Evolutionary conservation across 35 echinoderm and acorn worm genomes (phyloP).

Genomic region (Ophiothrix spiculata): DNA sequence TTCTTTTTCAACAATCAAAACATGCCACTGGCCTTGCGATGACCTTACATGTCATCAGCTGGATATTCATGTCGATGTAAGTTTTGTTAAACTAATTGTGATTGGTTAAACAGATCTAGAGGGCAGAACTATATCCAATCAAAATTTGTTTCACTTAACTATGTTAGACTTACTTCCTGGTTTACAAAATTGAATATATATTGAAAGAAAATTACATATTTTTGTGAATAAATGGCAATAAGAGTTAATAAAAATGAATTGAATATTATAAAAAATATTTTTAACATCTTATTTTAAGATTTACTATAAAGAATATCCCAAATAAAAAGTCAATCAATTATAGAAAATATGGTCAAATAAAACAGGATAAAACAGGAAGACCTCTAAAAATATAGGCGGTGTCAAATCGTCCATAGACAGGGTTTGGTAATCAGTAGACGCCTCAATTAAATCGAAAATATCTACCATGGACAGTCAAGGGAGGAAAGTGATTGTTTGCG

Average conservation of each 20-base stretch:
- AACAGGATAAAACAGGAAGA: background rate
- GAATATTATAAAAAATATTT: background rate
- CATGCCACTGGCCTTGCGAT: too few relatives aligned
- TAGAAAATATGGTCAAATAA: background rate
- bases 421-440: background rate
- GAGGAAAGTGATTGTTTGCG: conserved; percentile 91
- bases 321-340: too few relatives aligned
- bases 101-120: too few relatives aligned
- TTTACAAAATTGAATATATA: too few relatives aligned
- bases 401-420: background rate
- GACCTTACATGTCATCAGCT: too few relatives aligned
- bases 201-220: background rate
- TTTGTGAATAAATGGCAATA: background rate
- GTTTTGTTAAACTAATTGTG: too few relatives aligned
- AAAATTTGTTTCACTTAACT: too few relatives aligned
- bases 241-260: background rate
- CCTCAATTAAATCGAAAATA: background rate
- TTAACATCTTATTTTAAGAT: background rate
- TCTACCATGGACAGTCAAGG: conserved; percentile 98
- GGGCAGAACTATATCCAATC: too few relatives aligned
- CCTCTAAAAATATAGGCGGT: background rate
- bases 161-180: too few relatives aligned
- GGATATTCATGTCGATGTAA: too few relatives aligned
- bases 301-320: too few relatives aligned
- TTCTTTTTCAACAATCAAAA: too few relatives aligned